Evolutionary conservation across 2,113 vertebrate genomes (phyloP), one percentile per base, ranked within the genome.

Genomic region (Acinonyx jubatus): DNA sequence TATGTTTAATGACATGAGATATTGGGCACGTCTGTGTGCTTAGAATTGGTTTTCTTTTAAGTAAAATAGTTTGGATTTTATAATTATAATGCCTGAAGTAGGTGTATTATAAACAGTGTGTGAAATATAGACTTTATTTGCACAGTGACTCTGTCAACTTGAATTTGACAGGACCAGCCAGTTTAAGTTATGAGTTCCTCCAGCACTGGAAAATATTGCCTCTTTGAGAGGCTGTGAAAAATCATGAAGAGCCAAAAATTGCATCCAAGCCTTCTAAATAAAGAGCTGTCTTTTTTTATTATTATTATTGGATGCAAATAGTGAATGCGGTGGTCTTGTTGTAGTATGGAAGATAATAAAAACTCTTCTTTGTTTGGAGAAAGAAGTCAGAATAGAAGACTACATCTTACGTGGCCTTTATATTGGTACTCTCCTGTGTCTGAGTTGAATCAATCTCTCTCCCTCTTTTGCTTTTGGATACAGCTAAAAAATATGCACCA

Each of bases 21-120:
- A 79, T 73, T 92, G 5, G 55, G 29, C 18, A 87, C 55, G n/a
- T 79, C 21, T 68, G 4, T 83, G 91, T 74, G 19, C 36, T 80
- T 36, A 80, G 55, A 92, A 50, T 21, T 78, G 45, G 4, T 68
- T 96, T 96, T 89, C 23, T 96, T 97, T 97, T 92, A 96, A 98
- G 83, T 86, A 57, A 98, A 97, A 96, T 98, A 89, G 80, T 98
- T 98, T 69, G 95, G 29, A 36, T 97, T 98, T 98, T 96, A 74
- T 97, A 86, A 66, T 96, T 92, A 55, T 78, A 48, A 31, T 83
- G 9, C 25, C 81, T 95, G 71, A 98, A 98, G 71, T 38, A 90
- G 71, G 94, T 91, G 3, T 83, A 29, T 90, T 92, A 33, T 65
- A 97, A 97, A 97, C 91, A 76, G 82, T 55, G 80, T 15, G 33